These are phyloP conservation scores for Parazoanthus atlanticus DNA, from an alignment of 92 coral and sea anemone species.

Conservation along the genomic window DNA sequence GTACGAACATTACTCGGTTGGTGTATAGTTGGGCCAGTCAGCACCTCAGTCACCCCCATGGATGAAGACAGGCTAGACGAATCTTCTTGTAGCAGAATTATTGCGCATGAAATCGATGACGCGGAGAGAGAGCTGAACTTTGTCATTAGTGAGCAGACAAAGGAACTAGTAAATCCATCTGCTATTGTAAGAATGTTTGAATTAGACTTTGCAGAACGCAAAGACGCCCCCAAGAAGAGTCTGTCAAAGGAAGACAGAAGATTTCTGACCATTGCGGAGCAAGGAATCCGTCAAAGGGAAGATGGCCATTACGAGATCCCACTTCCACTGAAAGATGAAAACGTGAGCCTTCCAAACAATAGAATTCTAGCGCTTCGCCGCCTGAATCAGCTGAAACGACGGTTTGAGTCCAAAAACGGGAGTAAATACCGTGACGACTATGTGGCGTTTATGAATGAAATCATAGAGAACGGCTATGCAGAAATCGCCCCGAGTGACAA, in stretches of 20 bases:
- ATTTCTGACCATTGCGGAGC: slow-evolving; percentile 28
- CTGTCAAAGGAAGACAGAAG: slow-evolving; percentile 44
- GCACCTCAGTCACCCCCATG: not conserved
- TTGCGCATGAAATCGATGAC: not conserved
- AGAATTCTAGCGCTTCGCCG: slow-evolving; percentile 49
- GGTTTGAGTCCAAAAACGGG: slow-evolving; percentile 29
- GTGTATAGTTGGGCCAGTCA: not conserved
- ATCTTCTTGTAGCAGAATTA: not conserved
- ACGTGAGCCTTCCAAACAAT: slow-evolving; percentile 5
- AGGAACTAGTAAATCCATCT: not conserved
- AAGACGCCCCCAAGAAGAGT: not conserved
- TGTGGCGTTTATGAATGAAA: slow-evolving; percentile 18
- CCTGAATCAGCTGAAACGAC: slow-evolving; percentile 44
- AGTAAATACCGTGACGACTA: slow-evolving; percentile 39
- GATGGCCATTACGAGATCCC: slow-evolving; percentile 47
- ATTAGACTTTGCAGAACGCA: slow-evolving; percentile 40
- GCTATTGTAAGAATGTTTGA: not conserved
- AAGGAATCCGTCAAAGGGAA: slow-evolving; percentile 37
- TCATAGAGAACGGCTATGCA: slow-evolving; percentile 31
- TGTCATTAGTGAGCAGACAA: not conserved
- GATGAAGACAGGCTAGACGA: too few relatives aligned
- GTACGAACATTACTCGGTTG: not conserved
- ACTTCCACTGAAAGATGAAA: slow-evolving; percentile 11
- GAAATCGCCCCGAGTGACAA: not conserved
- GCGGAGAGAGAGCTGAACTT: not conserved